Evolutionary conservation across 2,797 vertebrate genomes (phyloP), one percentile per base, ranked within the genome.

Genomic region (Takifugu rubripes): DNA sequence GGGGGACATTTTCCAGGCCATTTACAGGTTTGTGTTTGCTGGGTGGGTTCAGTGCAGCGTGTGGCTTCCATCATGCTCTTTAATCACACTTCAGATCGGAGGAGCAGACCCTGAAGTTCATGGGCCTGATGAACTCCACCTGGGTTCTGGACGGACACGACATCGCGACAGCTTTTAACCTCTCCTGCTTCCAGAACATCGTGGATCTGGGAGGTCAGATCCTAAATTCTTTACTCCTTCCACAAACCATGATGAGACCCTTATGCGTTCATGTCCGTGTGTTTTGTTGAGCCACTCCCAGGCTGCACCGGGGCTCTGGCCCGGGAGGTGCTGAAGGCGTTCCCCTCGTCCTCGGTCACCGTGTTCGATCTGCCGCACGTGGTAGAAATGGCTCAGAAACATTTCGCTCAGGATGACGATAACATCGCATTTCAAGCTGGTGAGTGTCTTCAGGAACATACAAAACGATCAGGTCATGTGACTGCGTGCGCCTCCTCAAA

Each of bases 31-130:
- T 24, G 14, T 6, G 8, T 3, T 33, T 5, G 5, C 25, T 10
- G 31, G 8, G 31, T 33, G 31, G 31, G 7, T 21, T 1, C 15
- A 6, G 0, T 52, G 0, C 3, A 17, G 5, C 6, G 16, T 46
- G 44, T 21, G 16, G 15, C 3, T 3, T 17, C 16, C n/a, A 9
- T 21, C 6, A 9, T 8, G 17, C 16, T 21, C 6, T 46, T 21
- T 21, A 3, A 7, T 21, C 4, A 2, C 4, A 3, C n/a, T n/a
- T n/a, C 72, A 92, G 91, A 25, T 91, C 90, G 0, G 90, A 92
- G 49, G 87, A 91, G 57, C 88, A 92, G 81, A 91, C 82, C 87
- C 67, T 89, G 54, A 92, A 89, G 16, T 92, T 92, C 59, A 90
- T 92, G 89, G 77, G 86, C 49, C 61, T 92, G 69, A 91, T 92